Conservation (phyloP, 2,113 vertebrate species). For the Onychostoma macrolepis region DNA sequence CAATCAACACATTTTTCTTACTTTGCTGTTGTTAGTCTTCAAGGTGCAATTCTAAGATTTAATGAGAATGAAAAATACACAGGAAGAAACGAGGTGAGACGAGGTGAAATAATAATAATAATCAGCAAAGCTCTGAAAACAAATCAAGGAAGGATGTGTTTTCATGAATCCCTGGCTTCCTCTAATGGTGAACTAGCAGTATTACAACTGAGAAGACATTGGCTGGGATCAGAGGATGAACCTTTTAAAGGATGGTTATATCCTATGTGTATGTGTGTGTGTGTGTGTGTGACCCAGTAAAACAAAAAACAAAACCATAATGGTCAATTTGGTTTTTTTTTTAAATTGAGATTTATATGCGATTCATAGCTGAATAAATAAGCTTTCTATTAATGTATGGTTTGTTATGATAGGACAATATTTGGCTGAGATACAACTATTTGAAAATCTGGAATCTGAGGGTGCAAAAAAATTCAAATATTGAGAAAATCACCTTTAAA, state of each 20-base stretch:
- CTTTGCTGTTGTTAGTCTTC: background rate
- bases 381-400: too few species aligned
- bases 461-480: too few species aligned
- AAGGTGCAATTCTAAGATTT: background rate
- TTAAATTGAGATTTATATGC: too few species aligned
- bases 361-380: too few species aligned
- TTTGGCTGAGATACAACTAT: too few species aligned
- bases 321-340: too few species aligned
- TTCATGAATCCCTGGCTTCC: background rate
- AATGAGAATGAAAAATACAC: background rate
- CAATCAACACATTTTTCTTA: constrained; percentile 29
- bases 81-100: background rate
- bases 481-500: too few species aligned
- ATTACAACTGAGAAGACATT: background rate
- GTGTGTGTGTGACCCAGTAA: too few species aligned
- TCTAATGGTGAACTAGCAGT: constrained; percentile 29
- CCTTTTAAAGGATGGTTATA: background rate
- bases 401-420: too few species aligned
- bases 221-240: background rate
- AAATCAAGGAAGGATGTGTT: background rate
- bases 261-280: too few species aligned
- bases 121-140: constrained; percentile 2
- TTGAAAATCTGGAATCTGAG: too few species aligned
- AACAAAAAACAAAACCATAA: too few species aligned
- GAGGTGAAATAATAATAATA: background rate